Evolutionary conservation across 2,797 vertebrate genomes (phyloP).

Genomic region (Molossus molossus): DNA sequence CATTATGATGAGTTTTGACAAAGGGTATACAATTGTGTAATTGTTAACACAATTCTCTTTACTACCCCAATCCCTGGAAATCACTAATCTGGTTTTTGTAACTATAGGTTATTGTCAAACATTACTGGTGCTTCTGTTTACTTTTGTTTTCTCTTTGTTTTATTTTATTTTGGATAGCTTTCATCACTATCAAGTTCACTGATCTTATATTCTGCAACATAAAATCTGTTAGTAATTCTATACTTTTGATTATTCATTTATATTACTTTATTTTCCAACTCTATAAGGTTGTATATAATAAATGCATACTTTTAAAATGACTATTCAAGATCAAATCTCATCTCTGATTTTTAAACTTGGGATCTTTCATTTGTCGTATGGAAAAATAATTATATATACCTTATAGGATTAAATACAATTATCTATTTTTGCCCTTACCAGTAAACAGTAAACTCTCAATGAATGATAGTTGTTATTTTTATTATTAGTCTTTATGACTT

Average conservation of each 20-base stretch:
- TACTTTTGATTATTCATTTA: neutral
- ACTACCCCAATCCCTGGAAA: neutral
- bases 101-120: neutral
- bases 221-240: neutral
- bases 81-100: neutral
- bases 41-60: neutral
- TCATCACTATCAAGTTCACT: neutral
- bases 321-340: neutral
- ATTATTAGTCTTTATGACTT: neutral
- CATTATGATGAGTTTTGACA: neutral
- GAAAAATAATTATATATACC: neutral
- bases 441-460: neutral
- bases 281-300: neutral
- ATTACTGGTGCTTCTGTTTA: neutral
- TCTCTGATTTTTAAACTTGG: neutral
- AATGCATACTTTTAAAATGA: constrained; percentile 1
- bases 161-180: constrained; percentile 10
- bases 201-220: neutral
- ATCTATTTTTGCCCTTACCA: neutral
- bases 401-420: constrained; percentile 7
- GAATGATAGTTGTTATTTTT: neutral
- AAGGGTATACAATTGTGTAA: neutral
- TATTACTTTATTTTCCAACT: constrained; percentile 10
- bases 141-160: neutral
- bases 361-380: neutral